Base-by-base conservation (phyloP, 2,797 vertebrate genomes). In the Cyclura pinguis region DNA sequence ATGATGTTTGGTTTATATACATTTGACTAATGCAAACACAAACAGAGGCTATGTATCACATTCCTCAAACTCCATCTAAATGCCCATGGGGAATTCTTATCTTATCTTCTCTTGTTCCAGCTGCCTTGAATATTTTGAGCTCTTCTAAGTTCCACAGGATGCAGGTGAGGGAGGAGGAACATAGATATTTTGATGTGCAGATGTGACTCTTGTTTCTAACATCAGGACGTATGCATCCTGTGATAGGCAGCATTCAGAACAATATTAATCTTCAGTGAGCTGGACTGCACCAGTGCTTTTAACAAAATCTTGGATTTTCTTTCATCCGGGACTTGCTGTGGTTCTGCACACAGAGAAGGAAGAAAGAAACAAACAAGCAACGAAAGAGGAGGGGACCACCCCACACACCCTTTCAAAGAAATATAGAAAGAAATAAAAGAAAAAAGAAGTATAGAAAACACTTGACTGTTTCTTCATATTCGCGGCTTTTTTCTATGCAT, bases 41-140 rank as follows among this genome's bases (percentile, higher is more conserved):
- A 52, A 81, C 3, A 69, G 29, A 78, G 76, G 10, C n/a, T 27
- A 7, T 52, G 22, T 1, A 52, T 72, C n/a, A 57, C 88, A 85
- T 89, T 89, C 83, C 62, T 85, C 35, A 64, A 42, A 29, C 35
- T 80, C 84, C 83, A 72, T 89, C 47, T 35, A 78, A 69, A 80
- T 18, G 1, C 27, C 74, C 38, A n/a, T 14, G 20, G 80, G 32
- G 76, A 85, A 24, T 85, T 88, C 10, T 64, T 85, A 84, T 80
- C 74, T 47, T 42, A 87, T 47, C 32, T 1, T 0, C 38, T 47
- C 77, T 80, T 90, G 62, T 0, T 2, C 24, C 88, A 89, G 76
- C 64, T 76, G 35, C 85, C 83, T 20, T 12, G 16, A 29, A 72
- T 0, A 52, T 42, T 73, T 86, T 83, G 8, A 80, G 55, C 0